Evolutionary conservation across 2,113 vertebrate genomes (phyloP), one percentile per base, ranked within the genome.

Genomic region (Hippocampus mohnikei): DNA sequence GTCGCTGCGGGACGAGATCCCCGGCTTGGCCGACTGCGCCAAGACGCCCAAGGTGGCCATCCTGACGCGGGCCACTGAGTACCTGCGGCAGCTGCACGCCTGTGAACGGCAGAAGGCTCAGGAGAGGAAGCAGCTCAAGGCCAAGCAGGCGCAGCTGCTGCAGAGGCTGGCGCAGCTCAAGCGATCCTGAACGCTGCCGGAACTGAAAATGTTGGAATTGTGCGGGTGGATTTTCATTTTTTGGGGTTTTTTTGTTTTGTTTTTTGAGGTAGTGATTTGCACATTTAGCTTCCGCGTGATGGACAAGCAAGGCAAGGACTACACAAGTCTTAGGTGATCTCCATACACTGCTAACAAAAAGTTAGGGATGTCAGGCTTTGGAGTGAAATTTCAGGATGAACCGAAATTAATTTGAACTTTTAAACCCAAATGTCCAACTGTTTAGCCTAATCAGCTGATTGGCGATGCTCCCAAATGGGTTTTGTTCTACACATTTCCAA

Each of bases 21-120:
- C 97, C 0, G 93, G 94, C 25, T 89, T 98, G 1, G 94, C 92
- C 50, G 91, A 94, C 87, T 95, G 94, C 80, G 94, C 95, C 83
- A 98, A 97, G 80, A 95, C 96, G 0, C 95, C 97, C 7, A 98
- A 98, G 79, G 97, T 98, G 77, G 95, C 97, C 66, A 97, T 98
- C 84, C 90, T 98, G 81, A 96, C 95, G 71, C 95, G 94, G 68
- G 96, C 96, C 42, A 93, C 95, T 0, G 95, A 98, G 85, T 96
- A 98, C 85, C 90, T 98, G 89, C 93, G 92, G 79, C 89, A 94
- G 5, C 93, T 98, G 50, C 90, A 96, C 8, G 81, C 85, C 20
- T 85, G 88, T 0, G 96, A 97, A 82, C 88, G 92, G 85, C 93
- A 93, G 82, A 94, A 95, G 93, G 87, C 87, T 0, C 93, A 92